Evolutionary conservation across 2,888 invertebrate species (phyloP).

Genomic region (Brenthis ino): DNA sequence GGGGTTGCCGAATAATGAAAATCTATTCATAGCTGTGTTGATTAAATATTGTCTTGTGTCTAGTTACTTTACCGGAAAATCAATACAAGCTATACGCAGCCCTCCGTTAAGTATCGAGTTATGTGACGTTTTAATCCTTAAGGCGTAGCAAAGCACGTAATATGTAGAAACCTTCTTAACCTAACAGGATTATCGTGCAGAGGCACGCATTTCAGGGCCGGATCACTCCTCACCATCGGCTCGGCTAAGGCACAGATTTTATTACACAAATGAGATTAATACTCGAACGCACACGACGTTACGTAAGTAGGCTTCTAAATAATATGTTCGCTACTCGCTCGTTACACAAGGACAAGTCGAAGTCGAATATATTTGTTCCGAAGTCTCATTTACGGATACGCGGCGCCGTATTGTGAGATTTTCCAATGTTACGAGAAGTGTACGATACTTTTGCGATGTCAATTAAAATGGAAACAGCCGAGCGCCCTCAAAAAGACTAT

Average conservation of each 20-base stretch:
- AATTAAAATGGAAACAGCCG: slow-evolving; percentile 66
- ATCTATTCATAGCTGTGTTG: slow-evolving; percentile 53
- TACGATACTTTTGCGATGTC: slow-evolving; percentile 51
- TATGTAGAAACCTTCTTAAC: slow-evolving; percentile 88
- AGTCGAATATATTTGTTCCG: slow-evolving; percentile 45
- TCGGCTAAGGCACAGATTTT: slow-evolving; percentile 80
- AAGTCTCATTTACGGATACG: slow-evolving; percentile 37
- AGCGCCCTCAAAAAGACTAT: slow-evolving; percentile 69
- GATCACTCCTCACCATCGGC: slow-evolving; percentile 74
- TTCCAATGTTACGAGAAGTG: slow-evolving; percentile 34
- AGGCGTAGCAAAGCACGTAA: slow-evolving; percentile 86
- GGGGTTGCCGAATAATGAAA: slow-evolving; percentile 66
- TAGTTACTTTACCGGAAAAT: slow-evolving; percentile 38
- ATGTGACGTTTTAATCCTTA: slow-evolving; percentile 84
- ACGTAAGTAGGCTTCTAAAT: slow-evolving; percentile 47
- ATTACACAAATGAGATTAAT: slow-evolving; percentile 82
- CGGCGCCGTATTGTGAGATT: slow-evolving; percentile 41
- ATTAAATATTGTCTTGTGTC: slow-evolving; percentile 40
- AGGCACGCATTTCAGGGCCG: slow-evolving; percentile 84
- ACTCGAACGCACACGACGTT: slow-evolving; percentile 59
- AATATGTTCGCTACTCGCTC: slow-evolving; percentile 36
- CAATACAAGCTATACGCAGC: slow-evolving; percentile 46
- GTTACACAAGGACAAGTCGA: slow-evolving; percentile 44
- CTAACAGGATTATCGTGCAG: slow-evolving; percentile 87
- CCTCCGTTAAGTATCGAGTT: slow-evolving; percentile 64